Base-by-base conservation (phyloP, 2,888 invertebrate genomes). In the Schizotus pectinicornis region DNA sequence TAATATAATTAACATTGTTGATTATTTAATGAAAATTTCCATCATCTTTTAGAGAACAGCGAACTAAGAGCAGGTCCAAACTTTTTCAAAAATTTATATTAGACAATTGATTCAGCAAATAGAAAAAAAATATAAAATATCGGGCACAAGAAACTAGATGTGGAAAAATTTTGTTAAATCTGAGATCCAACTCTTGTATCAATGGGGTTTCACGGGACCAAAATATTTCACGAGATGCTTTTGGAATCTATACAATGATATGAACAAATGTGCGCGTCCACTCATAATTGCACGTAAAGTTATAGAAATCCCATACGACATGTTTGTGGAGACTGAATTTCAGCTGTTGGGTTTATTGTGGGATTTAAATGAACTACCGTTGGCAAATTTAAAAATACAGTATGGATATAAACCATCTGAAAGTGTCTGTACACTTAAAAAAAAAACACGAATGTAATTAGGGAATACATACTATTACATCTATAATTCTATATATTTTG, bases 211-310 rank as follows among this genome's bases (percentile, higher is more conserved):
- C 11, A 37, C 37, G 11, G 37, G 37, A 37, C n/a, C 9, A 37
- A 37, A 37, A 37, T 37, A 11, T 37, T 37, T 37, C 37, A 37
- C 11, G 37, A n/a, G 6, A 9, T 37, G n/a, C 37, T 37, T 37
- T 37, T 37, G 37, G 37, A 37, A n/a, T 37, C 37, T 37, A 37
- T 39, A 39, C n/a, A 39, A 39, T 39, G 39, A 39, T 39, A 3
- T 39, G 5, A 39, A 39, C 22, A 39, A 39, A n/a, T 39, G 12
- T 39, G 39, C 39, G 6, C 13, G 22, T 39, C 39, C 39, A 12
- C 39, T 39, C 39, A 5, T 12, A 3, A 39, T 39, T 39, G n/a
- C 7, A 39, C 39, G 14, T 39, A 39, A 39, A 39, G 39, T 39
- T 39, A n/a, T 39, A 39, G 39, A 39, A 39, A 39, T 39, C 9